phyloP scores from a whole-genome alignment of 2,797 vertebrate species.

The Falco cherrug region DNA sequence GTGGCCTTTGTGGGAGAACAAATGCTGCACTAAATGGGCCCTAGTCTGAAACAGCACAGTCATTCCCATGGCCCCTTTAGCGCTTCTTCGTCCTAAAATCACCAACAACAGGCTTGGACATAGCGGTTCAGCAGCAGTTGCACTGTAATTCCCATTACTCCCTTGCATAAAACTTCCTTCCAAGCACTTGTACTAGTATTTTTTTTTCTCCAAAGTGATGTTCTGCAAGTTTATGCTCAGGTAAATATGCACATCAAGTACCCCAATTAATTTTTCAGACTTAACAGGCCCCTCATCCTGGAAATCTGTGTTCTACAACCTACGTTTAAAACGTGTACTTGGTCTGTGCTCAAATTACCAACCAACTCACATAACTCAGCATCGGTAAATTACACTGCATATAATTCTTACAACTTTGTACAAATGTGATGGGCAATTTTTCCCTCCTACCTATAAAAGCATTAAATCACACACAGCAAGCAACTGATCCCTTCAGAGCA shows the following conservation, averaged over 20 bases:
- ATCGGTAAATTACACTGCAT: background rate
- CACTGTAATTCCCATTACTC: background rate
- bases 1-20: background rate
- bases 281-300: background rate
- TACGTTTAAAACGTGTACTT: background rate
- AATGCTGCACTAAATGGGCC: background rate
- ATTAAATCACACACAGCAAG: background rate
- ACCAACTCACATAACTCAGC: background rate
- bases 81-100: background rate
- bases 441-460: no score
- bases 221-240: background rate
- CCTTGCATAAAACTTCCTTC: background rate
- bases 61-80: background rate
- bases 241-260: background rate
- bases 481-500: background rate
- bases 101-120: accelerated
- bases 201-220: background rate
- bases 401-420: background rate
- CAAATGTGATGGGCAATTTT: background rate
- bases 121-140: background rate
- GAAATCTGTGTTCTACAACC: background rate
- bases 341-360: background rate
- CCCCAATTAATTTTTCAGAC: background rate
- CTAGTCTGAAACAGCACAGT: background rate
- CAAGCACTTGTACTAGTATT: background rate